A percentile compares a stretch with the other conserved stretches of the same genome.
phyloP scores from a whole-genome alignment of 2,113 vertebrate species.

The Cyanoramphus novaezelandiae region DNA sequence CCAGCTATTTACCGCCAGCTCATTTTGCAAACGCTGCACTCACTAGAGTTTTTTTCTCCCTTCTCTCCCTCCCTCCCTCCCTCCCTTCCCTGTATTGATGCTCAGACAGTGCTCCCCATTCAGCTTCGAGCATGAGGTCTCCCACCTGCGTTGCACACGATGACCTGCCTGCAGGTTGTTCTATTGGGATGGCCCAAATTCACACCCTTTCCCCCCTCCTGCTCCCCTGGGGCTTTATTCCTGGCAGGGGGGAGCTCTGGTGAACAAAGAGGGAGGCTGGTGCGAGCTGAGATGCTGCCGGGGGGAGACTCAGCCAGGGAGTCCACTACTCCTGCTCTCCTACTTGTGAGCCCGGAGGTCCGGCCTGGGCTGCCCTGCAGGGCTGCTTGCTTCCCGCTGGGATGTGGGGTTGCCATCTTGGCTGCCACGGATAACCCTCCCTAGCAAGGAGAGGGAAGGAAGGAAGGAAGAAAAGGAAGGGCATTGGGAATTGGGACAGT shows the following conservation, averaged over 20 bases:
- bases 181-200: not conserved
- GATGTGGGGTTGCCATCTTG: not conserved
- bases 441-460: not conserved
- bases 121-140: not conserved
- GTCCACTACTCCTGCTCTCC: not conserved
- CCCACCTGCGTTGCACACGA: not conserved
- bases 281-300: not conserved
- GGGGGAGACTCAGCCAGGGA: not conserved
- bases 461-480: not conserved
- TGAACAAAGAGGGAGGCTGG: conserved; percentile 42
- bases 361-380: rapidly evolving
- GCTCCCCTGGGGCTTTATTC: not conserved
- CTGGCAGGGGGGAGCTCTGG: not conserved
- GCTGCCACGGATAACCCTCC: not conserved
- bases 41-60: not conserved
- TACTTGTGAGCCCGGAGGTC: not conserved
- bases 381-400: not conserved
- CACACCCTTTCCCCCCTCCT: not conserved
- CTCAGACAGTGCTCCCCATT: conserved; percentile 41
- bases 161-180: not conserved
- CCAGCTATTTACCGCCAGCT: conserved; percentile 70
- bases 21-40: conserved; percentile 67
- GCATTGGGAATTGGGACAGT: not conserved
- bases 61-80: not conserved
- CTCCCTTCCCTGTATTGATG: conserved; percentile 7